These are phyloP conservation scores for Abscondita cerata DNA, from an alignment of 2,888 invertebrate genomes.

Conservation along the genomic window DNA sequence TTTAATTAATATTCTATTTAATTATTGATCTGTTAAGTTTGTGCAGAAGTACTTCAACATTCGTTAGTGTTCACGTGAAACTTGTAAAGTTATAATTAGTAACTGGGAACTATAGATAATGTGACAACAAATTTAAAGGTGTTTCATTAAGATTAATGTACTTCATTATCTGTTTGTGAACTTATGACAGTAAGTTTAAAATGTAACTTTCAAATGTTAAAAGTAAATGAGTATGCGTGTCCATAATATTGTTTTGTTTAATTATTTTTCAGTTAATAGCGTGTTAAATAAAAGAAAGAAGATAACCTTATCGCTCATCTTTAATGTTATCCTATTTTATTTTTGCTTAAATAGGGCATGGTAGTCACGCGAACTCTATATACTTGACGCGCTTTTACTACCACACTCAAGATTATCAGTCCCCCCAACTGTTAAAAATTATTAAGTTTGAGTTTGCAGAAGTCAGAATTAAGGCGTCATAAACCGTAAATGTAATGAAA, in stretches of 20 bases:
- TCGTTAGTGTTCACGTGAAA: too few relatives aligned
- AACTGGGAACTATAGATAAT: background rate
- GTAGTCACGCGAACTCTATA: slow-evolving; percentile 30
- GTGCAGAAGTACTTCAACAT: too few relatives aligned
- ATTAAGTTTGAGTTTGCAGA: slow-evolving; percentile 18
- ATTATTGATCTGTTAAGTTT: too few relatives aligned
- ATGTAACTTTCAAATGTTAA: slow-evolving; percentile 19
- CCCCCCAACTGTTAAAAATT: slow-evolving; percentile 23
- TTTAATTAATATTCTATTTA: too few relatives aligned
- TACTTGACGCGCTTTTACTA: slow-evolving; percentile 29
- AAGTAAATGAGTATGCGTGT: slow-evolving; percentile 27
- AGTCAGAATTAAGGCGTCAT: slow-evolving; percentile 17
- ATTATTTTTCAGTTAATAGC: slow-evolving; percentile 33
- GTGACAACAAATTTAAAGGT: background rate
- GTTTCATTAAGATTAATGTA: slow-evolving; percentile 20
- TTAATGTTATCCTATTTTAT: slow-evolving; percentile 37
- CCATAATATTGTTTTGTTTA: slow-evolving; percentile 22
- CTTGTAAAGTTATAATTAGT: too few relatives aligned
- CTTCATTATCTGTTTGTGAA: slow-evolving; percentile 9
- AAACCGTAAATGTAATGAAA: too few relatives aligned
- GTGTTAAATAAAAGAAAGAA: slow-evolving; percentile 37
- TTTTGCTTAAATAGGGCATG: slow-evolving; percentile 35
- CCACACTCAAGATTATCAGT: slow-evolving; percentile 24
- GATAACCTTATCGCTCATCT: slow-evolving; percentile 35
- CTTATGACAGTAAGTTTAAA: slow-evolving; percentile 17